A percentile compares a stretch with the other conserved stretches of the same genome.
These are phyloP conservation scores for Hybognathus amarus DNA, from an alignment of 2,797 vertebrate species.

Conservation along the genomic window DNA sequence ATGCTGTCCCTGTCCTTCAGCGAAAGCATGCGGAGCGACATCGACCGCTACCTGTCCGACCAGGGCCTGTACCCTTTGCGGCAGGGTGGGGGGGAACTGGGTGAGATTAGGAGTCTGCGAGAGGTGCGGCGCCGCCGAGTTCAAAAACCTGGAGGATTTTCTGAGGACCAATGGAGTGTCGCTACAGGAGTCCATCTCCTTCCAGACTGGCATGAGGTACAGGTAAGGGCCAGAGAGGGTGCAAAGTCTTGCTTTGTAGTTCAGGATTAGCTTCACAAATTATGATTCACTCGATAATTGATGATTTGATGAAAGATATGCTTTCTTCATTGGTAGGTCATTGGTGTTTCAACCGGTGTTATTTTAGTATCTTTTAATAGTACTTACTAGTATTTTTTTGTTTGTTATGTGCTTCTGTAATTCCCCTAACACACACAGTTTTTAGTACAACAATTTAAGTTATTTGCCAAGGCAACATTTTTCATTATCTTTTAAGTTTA, in stretches of 20 bases:
- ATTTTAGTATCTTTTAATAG: background rate
- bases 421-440: background rate
- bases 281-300: background rate
- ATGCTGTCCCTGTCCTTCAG: conserved; percentile 91
- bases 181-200: conserved; percentile 82
- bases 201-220: conserved; percentile 89
- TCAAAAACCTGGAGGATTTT: conserved; percentile 91
- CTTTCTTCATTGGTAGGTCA: background rate
- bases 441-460: background rate
- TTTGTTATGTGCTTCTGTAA: background rate
- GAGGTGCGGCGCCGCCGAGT: conserved; percentile 87
- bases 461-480: no score
- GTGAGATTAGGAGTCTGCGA: conserved; percentile 84
- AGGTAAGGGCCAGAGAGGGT: conserved; percentile 79
- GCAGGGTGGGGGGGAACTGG: conserved; percentile 74
- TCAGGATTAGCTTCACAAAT: background rate
- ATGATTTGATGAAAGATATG: background rate
- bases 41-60: conserved; percentile 85
- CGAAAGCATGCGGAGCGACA: conserved; percentile 87
- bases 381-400: background rate
- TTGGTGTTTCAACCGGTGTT: background rate
- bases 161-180: conserved; percentile 90
- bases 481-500: background rate
- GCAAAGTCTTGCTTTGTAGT: background rate
- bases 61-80: conserved; percentile 84